phyloP scores from a whole-genome alignment of 2,797 vertebrate genomes.

The Dermochelys coriacea region DNA sequence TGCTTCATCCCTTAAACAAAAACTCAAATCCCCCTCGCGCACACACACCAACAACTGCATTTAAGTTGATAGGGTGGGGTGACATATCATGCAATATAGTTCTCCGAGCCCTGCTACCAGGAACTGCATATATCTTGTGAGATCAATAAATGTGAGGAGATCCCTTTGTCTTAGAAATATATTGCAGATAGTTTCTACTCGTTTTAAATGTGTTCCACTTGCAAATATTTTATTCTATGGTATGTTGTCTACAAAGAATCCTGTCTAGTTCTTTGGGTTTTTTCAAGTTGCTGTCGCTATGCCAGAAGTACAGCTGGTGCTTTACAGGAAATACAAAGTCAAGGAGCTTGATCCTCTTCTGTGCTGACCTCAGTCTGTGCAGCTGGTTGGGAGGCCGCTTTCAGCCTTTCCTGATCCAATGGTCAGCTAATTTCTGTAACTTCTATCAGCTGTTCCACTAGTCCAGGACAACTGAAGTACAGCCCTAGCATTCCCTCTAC shows the following conservation, averaged over 20 bases:
- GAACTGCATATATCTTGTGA: not conserved
- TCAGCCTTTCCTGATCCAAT: not conserved
- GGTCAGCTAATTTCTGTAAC: not conserved
- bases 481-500: not conserved
- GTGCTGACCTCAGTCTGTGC: not conserved
- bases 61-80: not conserved
- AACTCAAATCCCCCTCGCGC: too few species aligned
- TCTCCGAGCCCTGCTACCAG: not conserved
- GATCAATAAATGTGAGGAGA: not conserved
- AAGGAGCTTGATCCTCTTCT: not conserved
- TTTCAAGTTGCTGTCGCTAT: not conserved
- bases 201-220: not conserved
- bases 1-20: not conserved
- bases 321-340: not conserved
- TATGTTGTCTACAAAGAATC: not conserved
- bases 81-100: not conserved
- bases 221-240: not conserved
- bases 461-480: not conserved
- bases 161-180: not conserved
- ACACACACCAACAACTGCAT: not conserved
- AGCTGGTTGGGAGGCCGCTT: not conserved
- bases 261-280: too few species aligned
- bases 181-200: not conserved
- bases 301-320: not conserved
- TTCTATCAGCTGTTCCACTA: not conserved